Evolutionary conservation across 1,140 invertebrate genomes (phyloP), one percentile per base, ranked within the genome.

Genomic region (Stegodyphus mimosarum): DNA sequence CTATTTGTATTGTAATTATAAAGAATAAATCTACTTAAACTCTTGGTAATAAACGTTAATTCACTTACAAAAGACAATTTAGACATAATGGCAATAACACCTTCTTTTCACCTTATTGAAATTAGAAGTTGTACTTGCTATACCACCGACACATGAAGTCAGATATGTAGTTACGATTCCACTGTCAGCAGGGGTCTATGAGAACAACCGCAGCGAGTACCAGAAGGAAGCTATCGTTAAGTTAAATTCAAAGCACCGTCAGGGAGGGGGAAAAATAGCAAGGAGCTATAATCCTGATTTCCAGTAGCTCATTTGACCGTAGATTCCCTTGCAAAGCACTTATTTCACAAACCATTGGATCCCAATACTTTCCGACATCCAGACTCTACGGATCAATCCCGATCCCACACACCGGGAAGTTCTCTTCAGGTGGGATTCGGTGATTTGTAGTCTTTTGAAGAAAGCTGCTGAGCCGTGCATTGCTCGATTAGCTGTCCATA

Each of bases 311-410:
- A 11, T 66, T 66, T n/a, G 75, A 51, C 52, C 53, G 17, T 33
- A 33, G 50, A 15, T 18, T 63, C 53, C 72, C 73, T n/a, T n/a
- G 53, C 48, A 33, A 4, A 13, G 49, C 60, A 55, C 48, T 79
- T 51, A 79, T 79, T 79, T 79, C 77, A 79, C 67, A 66, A 79
- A 49, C 66, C 52, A 79, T 10, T 79, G 17, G n/a, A 60, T 48
- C 71, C 10, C 51, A 73, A 73, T 52, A 13, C 11, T 13, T 10
- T 33, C 50, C 6, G 11, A n/a, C 71, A 6, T 60, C 11, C 76
- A 53, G 33, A 33, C 33, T 33, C 33, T 33, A 33, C 33, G 33
- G 33, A 33, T 33, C 33, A 33, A 33, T 11, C 13, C 15, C 5
- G 48, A 67, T 67, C 49, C 50, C 60, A 70, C 48, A 17, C 63